Evolutionary conservation across 2,797 vertebrate genomes (phyloP).

Genomic region (Enteromius paludinosus): DNA sequence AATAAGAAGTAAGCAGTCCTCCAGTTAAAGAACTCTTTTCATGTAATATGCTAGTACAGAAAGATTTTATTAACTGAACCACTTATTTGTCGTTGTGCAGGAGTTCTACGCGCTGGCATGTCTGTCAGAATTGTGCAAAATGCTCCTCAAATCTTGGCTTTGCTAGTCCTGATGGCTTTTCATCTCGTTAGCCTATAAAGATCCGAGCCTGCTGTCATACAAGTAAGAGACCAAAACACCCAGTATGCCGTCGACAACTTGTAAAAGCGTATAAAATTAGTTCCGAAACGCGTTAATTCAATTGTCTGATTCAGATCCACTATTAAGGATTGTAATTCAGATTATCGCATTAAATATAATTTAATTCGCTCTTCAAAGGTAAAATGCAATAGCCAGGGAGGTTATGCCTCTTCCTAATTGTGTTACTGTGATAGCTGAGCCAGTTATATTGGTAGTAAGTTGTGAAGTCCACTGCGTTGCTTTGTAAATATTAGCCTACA

Average conservation of each 20-base stretch:
- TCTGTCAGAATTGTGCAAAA: not conserved
- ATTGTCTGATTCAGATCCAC: conserved; percentile 73
- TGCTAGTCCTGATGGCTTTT: not conserved
- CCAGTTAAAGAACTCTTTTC: not conserved
- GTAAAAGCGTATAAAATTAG: conserved; percentile 51
- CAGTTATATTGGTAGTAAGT: conserved; percentile 49
- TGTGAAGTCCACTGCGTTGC: conserved; percentile 43
- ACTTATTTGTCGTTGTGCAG: not conserved
- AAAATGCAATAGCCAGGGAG: conserved; percentile 66
- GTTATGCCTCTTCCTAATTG: conserved; percentile 65
- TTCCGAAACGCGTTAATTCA: conserved; percentile 77
- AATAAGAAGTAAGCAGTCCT: not conserved
- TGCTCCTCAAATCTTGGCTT: not conserved
- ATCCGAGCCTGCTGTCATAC: not conserved
- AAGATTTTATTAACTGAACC: not conserved
- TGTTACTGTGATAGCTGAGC: conserved; percentile 59
- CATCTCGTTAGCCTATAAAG: not conserved
- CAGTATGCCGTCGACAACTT: not conserved
- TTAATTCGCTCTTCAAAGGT: conserved; percentile 72
- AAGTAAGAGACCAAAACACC: not conserved
- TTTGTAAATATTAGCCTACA: conserved; percentile 44
- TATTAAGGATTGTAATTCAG: conserved; percentile 75
- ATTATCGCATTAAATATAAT: conserved; percentile 81
- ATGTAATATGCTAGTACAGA: not conserved
- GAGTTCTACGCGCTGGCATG: not conserved